Evolutionary conservation across 2,797 vertebrate genomes (phyloP), one percentile per base, ranked within the genome.

Genomic region (Hafferia zeledoni): DNA sequence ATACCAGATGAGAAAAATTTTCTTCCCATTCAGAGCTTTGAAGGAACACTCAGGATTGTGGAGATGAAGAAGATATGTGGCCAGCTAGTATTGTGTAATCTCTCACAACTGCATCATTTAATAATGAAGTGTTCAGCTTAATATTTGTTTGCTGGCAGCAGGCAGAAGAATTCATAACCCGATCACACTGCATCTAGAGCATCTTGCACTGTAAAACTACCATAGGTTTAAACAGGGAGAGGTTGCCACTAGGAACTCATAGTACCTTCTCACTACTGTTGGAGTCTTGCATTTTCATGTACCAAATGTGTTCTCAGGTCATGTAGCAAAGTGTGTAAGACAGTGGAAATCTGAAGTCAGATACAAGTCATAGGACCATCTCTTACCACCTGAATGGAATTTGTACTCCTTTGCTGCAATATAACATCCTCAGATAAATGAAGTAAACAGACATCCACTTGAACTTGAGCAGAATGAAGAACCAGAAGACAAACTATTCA

Each of bases 241-340:
- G 12, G 10, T 64, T 87, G 9, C 11, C 31, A 15, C 28, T 47
- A 8, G 12, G 19, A 84, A 53, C 23, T 37, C 55, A 11, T 2
- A 18, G 20, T 17, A 22, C 4, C 15, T 74, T 78, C 35, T 67
- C n/a, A 17, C 6, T 76, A 4, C 17, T 24, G 6, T n/a, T 65
- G 64, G 17, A 52, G 18, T 41, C 39, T 41, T 55, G 56, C 3
- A 39, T 47, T 70, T 70, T 5, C 18, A 17, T 16, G 23, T 24
- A 24, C 18, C 19, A 35, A 55, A 22, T 15, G 19, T 37, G 4
- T 46, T 83, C 39, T 49, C 16, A 13, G 25, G 35, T 64, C n/a
- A 27, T 13, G 1, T 28, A 37, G 16, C 43, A 74, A 61, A 81
- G 20, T 22, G 18, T 1, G 0, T 24, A 35, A 41, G 9, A 53